phyloP scores from a whole-genome alignment of 2,797 vertebrate species.

The Acridotheres tristis region DNA sequence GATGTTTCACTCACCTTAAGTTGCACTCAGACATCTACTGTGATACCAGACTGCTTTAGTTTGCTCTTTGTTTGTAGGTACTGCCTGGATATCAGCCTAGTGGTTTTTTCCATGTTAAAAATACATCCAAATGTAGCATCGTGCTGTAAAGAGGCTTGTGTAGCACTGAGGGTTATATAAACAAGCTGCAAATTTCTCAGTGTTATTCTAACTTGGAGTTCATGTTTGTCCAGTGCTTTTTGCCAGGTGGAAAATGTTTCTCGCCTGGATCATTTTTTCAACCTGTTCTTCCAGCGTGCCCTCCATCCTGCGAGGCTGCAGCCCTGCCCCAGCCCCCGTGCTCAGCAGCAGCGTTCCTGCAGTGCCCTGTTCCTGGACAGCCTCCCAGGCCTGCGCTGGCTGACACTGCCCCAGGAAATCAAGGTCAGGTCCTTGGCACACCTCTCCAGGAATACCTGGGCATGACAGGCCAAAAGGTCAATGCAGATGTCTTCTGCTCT shows the following conservation, averaged over 20 bases:
- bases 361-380: conserved; percentile 81
- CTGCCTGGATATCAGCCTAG: not conserved
- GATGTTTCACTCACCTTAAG: not conserved
- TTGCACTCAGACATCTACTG: not conserved
- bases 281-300: conserved; percentile 92
- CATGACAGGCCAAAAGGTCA: not conserved
- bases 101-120: not conserved
- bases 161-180: conserved; percentile 7
- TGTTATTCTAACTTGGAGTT: conserved; percentile 60
- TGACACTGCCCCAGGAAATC: conserved; percentile 85
- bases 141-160: not conserved
- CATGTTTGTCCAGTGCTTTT: conserved; percentile 85
- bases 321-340: conserved; percentile 29
- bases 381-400: conserved; percentile 90
- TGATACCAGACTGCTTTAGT: not conserved
- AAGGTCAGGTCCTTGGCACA: conserved; percentile 77
- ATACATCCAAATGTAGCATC: not conserved
- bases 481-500: not conserved
- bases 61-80: not conserved
- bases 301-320: conserved; percentile 80
- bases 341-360: conserved; percentile 69
- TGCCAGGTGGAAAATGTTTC: conserved; percentile 82
- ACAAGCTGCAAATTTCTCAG: not conserved
- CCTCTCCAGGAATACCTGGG: not conserved
- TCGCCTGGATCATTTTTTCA: conserved; percentile 94